Evolutionary conservation across 2,113 vertebrate genomes (phyloP), one percentile per base, ranked within the genome.

Genomic region (Centropristis striata): DNA sequence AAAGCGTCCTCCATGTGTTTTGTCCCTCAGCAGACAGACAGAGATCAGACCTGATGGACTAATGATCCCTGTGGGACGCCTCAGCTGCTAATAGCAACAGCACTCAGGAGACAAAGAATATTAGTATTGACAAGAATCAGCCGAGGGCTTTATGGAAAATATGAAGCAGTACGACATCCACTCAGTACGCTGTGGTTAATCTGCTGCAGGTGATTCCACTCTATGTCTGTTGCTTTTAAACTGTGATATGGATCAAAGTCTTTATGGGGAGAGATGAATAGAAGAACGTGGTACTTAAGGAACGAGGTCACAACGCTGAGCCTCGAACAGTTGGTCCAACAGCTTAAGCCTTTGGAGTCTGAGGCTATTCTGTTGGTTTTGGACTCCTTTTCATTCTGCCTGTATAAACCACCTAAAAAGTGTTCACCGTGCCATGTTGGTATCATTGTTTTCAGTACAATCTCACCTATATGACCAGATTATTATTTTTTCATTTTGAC

Each of bases 21-120:
- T 61, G 59, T 60, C 58, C 58, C 25, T 20, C 64, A 8, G 71
- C 65, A 84, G 66, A 70, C 65, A 84, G 66, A 70, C 71, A 80
- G 42, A 82, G 61, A 77, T 57, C 39, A 71, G 61, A 85, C 68
- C 37, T 80, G 76, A 72, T 61, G 61, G 59, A 71, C 21, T 81
- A 75, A 39, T 72, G 77, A 81, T 53, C 70, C 76, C 82, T 63
- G 39, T 46, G 83, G 74, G 69, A 78, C n/a, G 25, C 16, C 20
- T 50, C 28, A n/a, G 51, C 32, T 10, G 32, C 28, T 69, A 0
- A 59, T 10, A 53, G 57, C 13, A 51, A 25, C 41, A 49, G 12
- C 15, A 41, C 21, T 49, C 37, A 37, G 3, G 53, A 55, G 37
- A 41, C 47, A 51, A 2, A 78, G 39, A 18, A 32, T 32, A 55